Conservation (phyloP, 1,140 invertebrate genomes). For the Grapholita molesta region DNA sequence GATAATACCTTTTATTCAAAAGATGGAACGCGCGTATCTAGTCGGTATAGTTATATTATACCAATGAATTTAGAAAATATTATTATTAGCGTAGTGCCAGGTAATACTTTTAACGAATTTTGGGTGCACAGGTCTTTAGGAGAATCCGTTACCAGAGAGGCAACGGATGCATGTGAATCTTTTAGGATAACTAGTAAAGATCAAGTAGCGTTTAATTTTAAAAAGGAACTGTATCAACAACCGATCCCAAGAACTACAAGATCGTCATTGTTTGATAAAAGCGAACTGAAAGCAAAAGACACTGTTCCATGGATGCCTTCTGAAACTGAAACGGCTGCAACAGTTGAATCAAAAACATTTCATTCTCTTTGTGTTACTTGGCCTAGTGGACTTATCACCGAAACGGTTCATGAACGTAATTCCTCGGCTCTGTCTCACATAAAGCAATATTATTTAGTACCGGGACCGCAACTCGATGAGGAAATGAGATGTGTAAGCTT, state of each 20-base stretch:
- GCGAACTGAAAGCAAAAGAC: slow-evolving; percentile 25
- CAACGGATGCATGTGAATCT: slow-evolving; percentile 39
- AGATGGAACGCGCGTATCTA: slow-evolving; percentile 66
- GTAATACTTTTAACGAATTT: slow-evolving; percentile 52
- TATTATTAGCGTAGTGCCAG: slow-evolving; percentile 45
- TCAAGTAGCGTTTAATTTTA: slow-evolving; percentile 62
- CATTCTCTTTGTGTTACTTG: slow-evolving; percentile 69
- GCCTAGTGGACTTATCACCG: slow-evolving; percentile 75
- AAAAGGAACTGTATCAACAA: slow-evolving; percentile 48
- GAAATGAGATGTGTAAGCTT: slow-evolving; percentile 63
- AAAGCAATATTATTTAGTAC: slow-evolving; percentile 62
- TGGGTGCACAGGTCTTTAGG: slow-evolving; percentile 53
- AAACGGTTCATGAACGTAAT: slow-evolving; percentile 62
- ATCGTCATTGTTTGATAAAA: slow-evolving; percentile 19
- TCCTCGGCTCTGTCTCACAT: slow-evolving; percentile 69
- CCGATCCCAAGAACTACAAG: slow-evolving; percentile 20
- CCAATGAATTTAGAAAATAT: slow-evolving; percentile 60
- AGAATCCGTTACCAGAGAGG: slow-evolving; percentile 37
- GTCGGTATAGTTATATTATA: slow-evolving; percentile 65
- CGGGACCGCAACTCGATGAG: slow-evolving; percentile 41
- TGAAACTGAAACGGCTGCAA: slow-evolving; percentile 15
- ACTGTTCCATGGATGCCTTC: slow-evolving; percentile 22
- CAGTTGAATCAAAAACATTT: slow-evolving; percentile 43
- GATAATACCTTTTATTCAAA: slow-evolving; percentile 64
- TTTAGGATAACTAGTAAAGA: slow-evolving; percentile 53